Base-by-base conservation (phyloP, 2,797 vertebrate genomes). In the Sternarchorhynchus goeldii region DNA sequence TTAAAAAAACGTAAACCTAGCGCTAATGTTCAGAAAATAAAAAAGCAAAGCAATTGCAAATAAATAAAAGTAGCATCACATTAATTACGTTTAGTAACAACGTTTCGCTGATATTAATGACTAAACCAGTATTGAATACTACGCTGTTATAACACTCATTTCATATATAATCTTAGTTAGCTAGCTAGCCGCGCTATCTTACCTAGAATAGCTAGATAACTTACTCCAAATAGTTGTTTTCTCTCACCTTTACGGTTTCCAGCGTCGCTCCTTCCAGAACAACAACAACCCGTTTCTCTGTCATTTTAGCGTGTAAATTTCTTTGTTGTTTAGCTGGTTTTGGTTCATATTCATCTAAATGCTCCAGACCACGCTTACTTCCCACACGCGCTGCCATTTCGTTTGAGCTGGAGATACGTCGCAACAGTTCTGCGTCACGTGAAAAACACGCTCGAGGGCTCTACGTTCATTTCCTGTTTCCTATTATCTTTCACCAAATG, bases 201-300 rank as follows among this genome's bases (percentile, higher is more conserved):
- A 12, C 3, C 45, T 50, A 50, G 45, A 50, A 50, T 12, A 50
- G 45, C 45, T 50, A 50, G 8, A 10, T 50, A 50, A 12, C 45
- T 50, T 12, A 50, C 2, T 36, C 6, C 6, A 18, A 25, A 6
- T 2, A 39, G 18, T 21, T 1, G 31, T 6, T 29, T 31, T 31
- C 29, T 21, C 12, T 39, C 90, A 97, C 97, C 95, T 97, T 97
- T 36, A 98, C 96, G 0, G 96, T 97, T 90, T 98, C 96, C 84
- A 98, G 84, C 10, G 95, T 96, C 0, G 96, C 97, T 4, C 97
- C 95, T 85, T 98, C 97, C 86, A 98, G 85, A 79, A 97, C 88
- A 62, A 98, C 95, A 36, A 98, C 85, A 17, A 98, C 92, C 5
- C 96, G 91, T 64, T 91, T 93, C 50, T 94, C 92, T 0, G 91